Evolutionary conservation across 1,140 invertebrate genomes (phyloP).

Genomic region (Bombus difficillimus): DNA sequence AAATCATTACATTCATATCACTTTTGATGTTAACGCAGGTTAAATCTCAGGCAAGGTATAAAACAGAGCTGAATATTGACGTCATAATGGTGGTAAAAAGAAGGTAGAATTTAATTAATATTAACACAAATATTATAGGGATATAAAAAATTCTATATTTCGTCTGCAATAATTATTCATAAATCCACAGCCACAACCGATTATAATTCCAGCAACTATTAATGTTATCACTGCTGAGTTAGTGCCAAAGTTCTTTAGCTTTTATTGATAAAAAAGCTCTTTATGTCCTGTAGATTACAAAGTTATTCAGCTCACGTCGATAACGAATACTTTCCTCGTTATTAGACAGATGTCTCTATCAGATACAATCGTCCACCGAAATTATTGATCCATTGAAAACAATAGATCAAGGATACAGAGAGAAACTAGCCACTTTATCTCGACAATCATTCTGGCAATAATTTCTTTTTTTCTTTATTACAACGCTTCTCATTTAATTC

Average conservation of each 20-base stretch:
- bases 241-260: not conserved
- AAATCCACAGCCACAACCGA: not conserved
- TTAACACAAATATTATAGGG: too few relatives aligned
- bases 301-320: not conserved
- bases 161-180: not conserved
- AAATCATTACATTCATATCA: not conserved
- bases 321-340: not conserved
- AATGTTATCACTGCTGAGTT: not conserved
- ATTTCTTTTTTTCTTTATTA: not conserved
- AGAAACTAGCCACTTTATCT: not conserved
- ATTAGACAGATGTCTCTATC: not conserved
- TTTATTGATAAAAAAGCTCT: not conserved
- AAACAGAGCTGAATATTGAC: too few relatives aligned
- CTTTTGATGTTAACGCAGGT: not conserved
- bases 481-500: not conserved
- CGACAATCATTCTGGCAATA: not conserved
- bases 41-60: not conserved
- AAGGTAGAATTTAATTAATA: too few relatives aligned
- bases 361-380: not conserved
- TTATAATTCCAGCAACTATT: not conserved
- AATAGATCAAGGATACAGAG: not conserved
- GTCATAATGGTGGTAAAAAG: too few relatives aligned
- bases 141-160: not conserved
- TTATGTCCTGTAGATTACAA: not conserved
- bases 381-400: too few relatives aligned